Evolutionary conservation across 1,140 invertebrate genomes (phyloP), one percentile per base, ranked within the genome.

Genomic region (Drosophila funebris): DNA sequence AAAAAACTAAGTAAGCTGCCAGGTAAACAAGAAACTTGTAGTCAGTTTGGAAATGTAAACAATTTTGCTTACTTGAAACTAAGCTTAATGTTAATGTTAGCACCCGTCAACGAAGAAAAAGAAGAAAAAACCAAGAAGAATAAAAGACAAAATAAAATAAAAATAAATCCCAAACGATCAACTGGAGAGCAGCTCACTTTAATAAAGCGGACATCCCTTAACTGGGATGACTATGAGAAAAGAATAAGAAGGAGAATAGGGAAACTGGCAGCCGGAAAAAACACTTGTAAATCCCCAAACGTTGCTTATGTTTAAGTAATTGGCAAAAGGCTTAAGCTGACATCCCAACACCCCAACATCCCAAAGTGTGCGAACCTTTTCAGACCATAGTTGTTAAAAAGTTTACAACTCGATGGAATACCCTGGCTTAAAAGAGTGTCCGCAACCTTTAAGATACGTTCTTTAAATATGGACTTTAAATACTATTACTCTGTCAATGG

Each of bases 281-380:
- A 84, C 62, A 84, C 80, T 84, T 84, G 72, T 73, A 85, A 80
- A 70, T 87, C 82, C 82, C 78, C 52, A 4, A 58, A 56, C 75
- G 71, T 77, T 76, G 71, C 82, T 85, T 85, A 88, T 85, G 82
- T 82, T 85, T 82, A 85, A 85, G 82, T 87, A 85, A 85, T 85
- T 85, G 82, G 83, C 61, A 73, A 88, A 85, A 74, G 78, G 83
- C 77, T 85, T 85, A 68, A 76, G 66, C 81, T 24, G 48, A 36
- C 44, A 58, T 44, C 44, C 43, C 20, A 14, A 18, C 36, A 43
- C 27, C 6, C 62, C 13, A 20, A 22, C 33, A 41, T 11, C 36
- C 8, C 11, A 43, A 56, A 56, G 29, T 46, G n/a, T 29, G 64
- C 48, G 56, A 83, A 67, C 79, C 79, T 77, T 82, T 82, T 73